These are phyloP conservation scores for Caenorhabditis auriculariae DNA, from an alignment of 2,888 invertebrate genomes.

Conservation along the genomic window DNA sequence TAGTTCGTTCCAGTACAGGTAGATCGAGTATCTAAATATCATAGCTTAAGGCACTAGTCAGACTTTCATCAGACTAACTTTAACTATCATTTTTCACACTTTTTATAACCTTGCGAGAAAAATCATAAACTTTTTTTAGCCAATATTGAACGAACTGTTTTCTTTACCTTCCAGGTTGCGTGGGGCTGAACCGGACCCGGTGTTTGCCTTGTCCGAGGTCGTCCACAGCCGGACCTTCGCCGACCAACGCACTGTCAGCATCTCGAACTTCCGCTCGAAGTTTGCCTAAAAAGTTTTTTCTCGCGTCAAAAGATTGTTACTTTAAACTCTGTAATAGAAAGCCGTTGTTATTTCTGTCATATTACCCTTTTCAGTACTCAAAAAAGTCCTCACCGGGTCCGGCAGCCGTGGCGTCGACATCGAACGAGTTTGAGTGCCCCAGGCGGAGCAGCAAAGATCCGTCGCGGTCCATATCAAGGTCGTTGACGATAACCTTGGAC, in stretches of 20 bases:
- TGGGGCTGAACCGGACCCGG: conserved; percentile 48
- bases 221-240: conserved; percentile 51
- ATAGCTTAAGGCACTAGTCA: too few species aligned
- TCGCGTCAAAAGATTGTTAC: not conserved
- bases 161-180: conserved; percentile 31
- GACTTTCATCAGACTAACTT: too few species aligned
- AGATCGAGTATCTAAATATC: conserved; percentile 50
- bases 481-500: conserved; percentile 49
- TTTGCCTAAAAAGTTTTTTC: conserved; percentile 38
- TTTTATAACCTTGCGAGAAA: conserved; percentile 1
- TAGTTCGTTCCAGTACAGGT: conserved; percentile 58
- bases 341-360: not conserved
- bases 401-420: conserved; percentile 61
- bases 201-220: conserved; percentile 58
- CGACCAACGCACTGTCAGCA: conserved; percentile 51
- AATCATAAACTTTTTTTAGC: not conserved
- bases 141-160: not conserved
- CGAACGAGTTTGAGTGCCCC: conserved; percentile 53
- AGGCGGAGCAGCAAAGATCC: conserved; percentile 51
- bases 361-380: not conserved
- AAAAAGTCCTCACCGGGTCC: conserved; percentile 53
- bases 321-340: not conserved
- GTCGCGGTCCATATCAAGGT: conserved; percentile 48
- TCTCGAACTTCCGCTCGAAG: conserved; percentile 63
- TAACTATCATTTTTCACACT: not conserved